Conservation (phyloP, 1,140 invertebrate species). For the Drosophila navojoa region DNA sequence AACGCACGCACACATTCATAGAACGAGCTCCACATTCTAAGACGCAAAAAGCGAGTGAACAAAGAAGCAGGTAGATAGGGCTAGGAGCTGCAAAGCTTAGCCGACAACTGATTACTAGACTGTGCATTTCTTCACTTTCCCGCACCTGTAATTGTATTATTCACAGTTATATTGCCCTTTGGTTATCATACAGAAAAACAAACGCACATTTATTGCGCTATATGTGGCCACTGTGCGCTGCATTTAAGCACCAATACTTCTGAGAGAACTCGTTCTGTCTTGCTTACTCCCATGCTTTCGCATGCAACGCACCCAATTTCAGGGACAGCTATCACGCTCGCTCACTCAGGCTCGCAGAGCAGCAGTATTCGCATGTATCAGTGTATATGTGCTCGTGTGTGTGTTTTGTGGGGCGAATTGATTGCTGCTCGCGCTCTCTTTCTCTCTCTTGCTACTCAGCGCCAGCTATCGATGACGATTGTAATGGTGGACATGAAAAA, state of each 20-base stretch:
- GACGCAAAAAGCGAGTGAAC: slow-evolving; percentile 47
- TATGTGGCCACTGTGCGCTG: slow-evolving; percentile 64
- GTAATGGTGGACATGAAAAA: slow-evolving; percentile 73
- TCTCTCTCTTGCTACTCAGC: slow-evolving; percentile 36
- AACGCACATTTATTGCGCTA: slow-evolving; percentile 34
- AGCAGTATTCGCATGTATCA: slow-evolving; percentile 11
- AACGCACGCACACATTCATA: slow-evolving; percentile 14
- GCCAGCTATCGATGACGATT: slow-evolving; percentile 58
- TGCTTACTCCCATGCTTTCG: slow-evolving; percentile 38
- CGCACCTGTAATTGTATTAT: slow-evolving; percentile 32
- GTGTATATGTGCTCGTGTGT: slow-evolving; percentile 6
- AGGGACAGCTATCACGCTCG: slow-evolving; percentile 56
- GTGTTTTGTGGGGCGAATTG: slow-evolving; percentile 47
- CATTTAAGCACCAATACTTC: slow-evolving; percentile 49
- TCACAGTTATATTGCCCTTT: slow-evolving; percentile 31
- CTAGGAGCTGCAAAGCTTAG: slow-evolving; percentile 5
- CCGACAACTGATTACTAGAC: slow-evolving; percentile 22
- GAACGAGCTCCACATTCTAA: slow-evolving; percentile 29
- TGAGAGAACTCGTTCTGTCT: slow-evolving; percentile 42
- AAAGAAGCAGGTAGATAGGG: slow-evolving; percentile 23
- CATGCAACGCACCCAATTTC: slow-evolving; percentile 74
- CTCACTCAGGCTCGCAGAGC: slow-evolving; percentile 24
- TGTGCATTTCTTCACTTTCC: not conserved
- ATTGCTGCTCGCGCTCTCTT: slow-evolving; percentile 50
- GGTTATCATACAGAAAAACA: slow-evolving; percentile 33